Evolutionary conservation across 2,888 invertebrate species (phyloP).

Genomic region (Eupithecia tripunctaria): DNA sequence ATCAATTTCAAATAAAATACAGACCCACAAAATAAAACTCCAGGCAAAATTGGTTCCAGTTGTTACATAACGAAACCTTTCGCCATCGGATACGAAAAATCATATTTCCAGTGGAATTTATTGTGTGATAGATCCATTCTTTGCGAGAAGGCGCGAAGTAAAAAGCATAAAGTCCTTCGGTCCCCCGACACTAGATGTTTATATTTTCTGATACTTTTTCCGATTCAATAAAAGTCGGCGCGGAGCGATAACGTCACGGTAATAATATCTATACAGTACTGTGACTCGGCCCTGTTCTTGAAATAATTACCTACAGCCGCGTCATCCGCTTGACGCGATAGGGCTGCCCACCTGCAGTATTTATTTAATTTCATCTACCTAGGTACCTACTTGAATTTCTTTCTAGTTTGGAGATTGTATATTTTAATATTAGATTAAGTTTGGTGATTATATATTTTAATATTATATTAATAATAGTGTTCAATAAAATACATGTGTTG

Average conservation of each 20-base stretch:
- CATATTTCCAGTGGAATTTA: conserved; percentile 42
- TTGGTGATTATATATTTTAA: too few relatives aligned
- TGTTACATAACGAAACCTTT: conserved; percentile 36
- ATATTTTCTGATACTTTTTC: conserved; percentile 46
- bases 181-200: conserved; percentile 43
- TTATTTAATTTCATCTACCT: too few relatives aligned
- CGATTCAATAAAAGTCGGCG: conserved; percentile 43
- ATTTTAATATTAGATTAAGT: too few relatives aligned
- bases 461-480: too few relatives aligned
- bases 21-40: conserved; percentile 19
- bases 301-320: too few relatives aligned
- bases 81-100: conserved; percentile 39
- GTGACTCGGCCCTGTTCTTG: too few relatives aligned
- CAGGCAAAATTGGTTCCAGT: conserved; percentile 33
- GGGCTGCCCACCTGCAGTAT: too few relatives aligned
- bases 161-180: conserved; percentile 39
- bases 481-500: too few relatives aligned
- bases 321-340: too few relatives aligned
- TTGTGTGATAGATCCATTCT: conserved; percentile 41
- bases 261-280: too few relatives aligned
- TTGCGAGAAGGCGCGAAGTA: conserved; percentile 37
- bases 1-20: conserved; percentile 12
- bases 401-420: too few relatives aligned
- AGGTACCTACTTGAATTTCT: too few relatives aligned
- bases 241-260: conserved; percentile 46